Evolutionary conservation across 2,113 vertebrate genomes (phyloP), one percentile per base, ranked within the genome.

Genomic region (Notarius lentiginosus): DNA sequence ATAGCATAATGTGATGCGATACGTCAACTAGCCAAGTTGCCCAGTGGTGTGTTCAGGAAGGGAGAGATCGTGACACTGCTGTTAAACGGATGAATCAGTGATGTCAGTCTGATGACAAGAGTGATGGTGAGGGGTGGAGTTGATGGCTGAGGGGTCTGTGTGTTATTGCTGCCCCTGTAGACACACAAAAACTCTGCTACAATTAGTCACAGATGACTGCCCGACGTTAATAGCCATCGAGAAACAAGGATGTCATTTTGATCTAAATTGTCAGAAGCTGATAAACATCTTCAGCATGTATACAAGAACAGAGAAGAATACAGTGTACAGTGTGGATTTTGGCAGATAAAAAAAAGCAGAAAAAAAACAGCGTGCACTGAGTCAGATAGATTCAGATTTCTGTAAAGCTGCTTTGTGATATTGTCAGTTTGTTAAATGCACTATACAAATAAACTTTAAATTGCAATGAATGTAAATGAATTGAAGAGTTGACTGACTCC

Each of bases 21-120:
- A 41, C 65, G 15, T 87, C 65, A 72, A 72, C 86, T 86, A 84
- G 79, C 75, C 83, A 65, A 83, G 70, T 87, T 47, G 77, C 83
- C 83, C 87, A 58, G 79, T 72, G 83, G 56, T 68, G 88, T 70
- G 79, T 84, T 80, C 22, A 34, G 14, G 47, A 51, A 34, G 47
- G 51, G 70, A 65, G 60, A 41, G 86, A 68, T 83, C 68, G 86
- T 84, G 85, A 90, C 87, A 88, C 55, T 60, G 61, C 51, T 68
- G 55, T 84, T 89, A 90, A 93, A 92, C n/a, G 82, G 91, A 89
- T 77, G 87, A 92, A 93, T 92, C 87, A 55, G 91, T 89, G 89
- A 82, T 88, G 90, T 92, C 92, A 92, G 53, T 22, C 84, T 84
- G n/a, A 83, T 89, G 92, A 90, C 91, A 87, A 27, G 24, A 83